Conservation (phyloP, 2,888 invertebrate species). For the Thelaira solivaga region DNA sequence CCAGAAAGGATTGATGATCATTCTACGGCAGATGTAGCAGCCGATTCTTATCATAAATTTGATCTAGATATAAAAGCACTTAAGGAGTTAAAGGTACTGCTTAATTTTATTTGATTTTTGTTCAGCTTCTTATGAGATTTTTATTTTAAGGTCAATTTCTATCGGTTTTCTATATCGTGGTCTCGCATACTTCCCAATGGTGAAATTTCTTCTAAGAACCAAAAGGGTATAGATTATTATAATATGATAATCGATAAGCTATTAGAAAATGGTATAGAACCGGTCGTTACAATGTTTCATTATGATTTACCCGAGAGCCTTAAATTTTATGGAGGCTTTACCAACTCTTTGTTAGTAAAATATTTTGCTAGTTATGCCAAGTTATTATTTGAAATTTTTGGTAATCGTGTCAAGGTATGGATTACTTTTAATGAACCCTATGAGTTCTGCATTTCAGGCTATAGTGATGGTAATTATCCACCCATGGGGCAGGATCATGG, state of each 20-base stretch:
- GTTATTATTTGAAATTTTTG: slow-evolving; percentile 77
- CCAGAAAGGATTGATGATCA: slow-evolving; percentile 76
- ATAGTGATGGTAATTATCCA: slow-evolving; percentile 74
- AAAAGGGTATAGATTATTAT: slow-evolving; percentile 82
- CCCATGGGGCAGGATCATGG: slow-evolving; percentile 76
- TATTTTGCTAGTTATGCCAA: slow-evolving; percentile 79
- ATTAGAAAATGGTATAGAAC: slow-evolving; percentile 80
- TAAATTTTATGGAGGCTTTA: slow-evolving; percentile 79
- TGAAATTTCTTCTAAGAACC: slow-evolving; percentile 79
- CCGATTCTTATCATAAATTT: slow-evolving; percentile 81
- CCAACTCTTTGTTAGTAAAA: slow-evolving; percentile 76
- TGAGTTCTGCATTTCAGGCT: slow-evolving; percentile 73
- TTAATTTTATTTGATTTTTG: background rate
- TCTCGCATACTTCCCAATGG: slow-evolving; percentile 81
- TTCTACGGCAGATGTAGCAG: slow-evolving; percentile 79
- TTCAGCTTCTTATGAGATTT: background rate
- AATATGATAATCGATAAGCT: slow-evolving; percentile 82
- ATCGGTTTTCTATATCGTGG: slow-evolving; percentile 82
- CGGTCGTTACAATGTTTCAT: slow-evolving; percentile 80
- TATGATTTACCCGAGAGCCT: slow-evolving; percentile 79
- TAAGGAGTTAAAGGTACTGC: slow-evolving; percentile 74
- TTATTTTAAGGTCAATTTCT: slow-evolving; percentile 74
- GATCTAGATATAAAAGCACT: slow-evolving; percentile 79
- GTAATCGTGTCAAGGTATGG: slow-evolving; percentile 76
- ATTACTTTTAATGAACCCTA: slow-evolving; percentile 66